Conservation (phyloP, 2,888 invertebrate species). For the Acrobasis suavella region DNA sequence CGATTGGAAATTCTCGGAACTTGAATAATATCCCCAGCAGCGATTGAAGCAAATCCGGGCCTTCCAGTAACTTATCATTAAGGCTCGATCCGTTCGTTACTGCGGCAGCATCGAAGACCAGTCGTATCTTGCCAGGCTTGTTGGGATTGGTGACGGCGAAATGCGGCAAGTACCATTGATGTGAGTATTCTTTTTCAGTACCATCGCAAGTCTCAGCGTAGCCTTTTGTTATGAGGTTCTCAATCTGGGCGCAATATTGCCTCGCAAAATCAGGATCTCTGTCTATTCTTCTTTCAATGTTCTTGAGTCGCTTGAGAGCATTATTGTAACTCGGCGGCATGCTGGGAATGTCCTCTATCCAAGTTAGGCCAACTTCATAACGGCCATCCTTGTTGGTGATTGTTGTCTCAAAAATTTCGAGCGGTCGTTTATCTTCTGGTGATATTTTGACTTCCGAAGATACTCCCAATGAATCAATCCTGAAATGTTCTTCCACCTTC, state of each 20-base stretch:
- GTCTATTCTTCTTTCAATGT: neutral
- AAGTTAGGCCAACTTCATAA: neutral
- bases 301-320: neutral
- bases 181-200: neutral
- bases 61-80: slow-evolving; percentile 43
- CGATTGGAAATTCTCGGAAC: slow-evolving; percentile 44
- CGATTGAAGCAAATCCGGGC: slow-evolving; percentile 45
- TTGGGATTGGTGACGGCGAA: no score
- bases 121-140: neutral
- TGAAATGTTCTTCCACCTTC: no score
- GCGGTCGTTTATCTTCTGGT: no score
- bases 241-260: neutral
- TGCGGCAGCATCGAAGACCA: slow-evolving; percentile 34
- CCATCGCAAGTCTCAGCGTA: neutral
- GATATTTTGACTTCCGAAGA: no score
- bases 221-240: neutral
- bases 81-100: slow-evolving; percentile 38
- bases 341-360: neutral
- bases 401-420: no score
- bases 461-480: no score
- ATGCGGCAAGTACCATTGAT: neutral
- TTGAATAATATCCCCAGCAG: slow-evolving; percentile 45
- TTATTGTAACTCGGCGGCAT: neutral
- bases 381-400: no score
- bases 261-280: neutral